These are phyloP conservation scores for Phylloscopus whistleri DNA, from an alignment of 2,113 vertebrate genomes.

Conservation along the genomic window DNA sequence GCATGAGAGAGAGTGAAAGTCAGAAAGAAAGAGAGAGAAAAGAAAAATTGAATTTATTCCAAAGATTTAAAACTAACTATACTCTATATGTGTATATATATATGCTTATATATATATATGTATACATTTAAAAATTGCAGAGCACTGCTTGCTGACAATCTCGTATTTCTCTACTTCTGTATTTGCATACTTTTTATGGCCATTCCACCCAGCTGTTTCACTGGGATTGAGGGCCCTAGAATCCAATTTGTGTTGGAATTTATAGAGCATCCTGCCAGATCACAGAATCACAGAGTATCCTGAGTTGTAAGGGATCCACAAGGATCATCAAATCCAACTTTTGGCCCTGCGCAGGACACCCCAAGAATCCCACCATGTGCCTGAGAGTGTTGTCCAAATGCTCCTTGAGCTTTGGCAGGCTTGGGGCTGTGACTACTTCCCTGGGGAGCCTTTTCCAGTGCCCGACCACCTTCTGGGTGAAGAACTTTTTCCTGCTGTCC, in stretches of 20 bases:
- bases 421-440: neutral
- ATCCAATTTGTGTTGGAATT: constrained; percentile 66
- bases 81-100: constrained; percentile 62
- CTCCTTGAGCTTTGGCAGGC: no score
- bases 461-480: neutral
- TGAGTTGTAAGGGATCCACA: no score
- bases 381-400: no score
- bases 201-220: constrained; percentile 69
- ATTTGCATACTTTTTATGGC: constrained; percentile 72
- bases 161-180: constrained; percentile 74
- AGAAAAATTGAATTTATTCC: constrained; percentile 77
- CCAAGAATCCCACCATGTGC: no score
- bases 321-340: no score
- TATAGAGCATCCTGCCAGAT: constrained; percentile 64
- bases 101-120: constrained; percentile 51
- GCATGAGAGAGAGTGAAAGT: constrained; percentile 44
- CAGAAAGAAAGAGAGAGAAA: constrained; percentile 46
- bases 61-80: constrained; percentile 81
- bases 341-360: no score
- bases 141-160: constrained; percentile 85
- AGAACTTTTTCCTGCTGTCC: neutral
- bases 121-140: constrained; percentile 70
- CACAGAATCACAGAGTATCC: neutral
- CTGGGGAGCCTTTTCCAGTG: neutral
- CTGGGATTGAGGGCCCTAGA: constrained; percentile 57